phyloP scores from a whole-genome alignment of 2,888 invertebrate species.

The Caenorhabditis auriculariae region DNA sequence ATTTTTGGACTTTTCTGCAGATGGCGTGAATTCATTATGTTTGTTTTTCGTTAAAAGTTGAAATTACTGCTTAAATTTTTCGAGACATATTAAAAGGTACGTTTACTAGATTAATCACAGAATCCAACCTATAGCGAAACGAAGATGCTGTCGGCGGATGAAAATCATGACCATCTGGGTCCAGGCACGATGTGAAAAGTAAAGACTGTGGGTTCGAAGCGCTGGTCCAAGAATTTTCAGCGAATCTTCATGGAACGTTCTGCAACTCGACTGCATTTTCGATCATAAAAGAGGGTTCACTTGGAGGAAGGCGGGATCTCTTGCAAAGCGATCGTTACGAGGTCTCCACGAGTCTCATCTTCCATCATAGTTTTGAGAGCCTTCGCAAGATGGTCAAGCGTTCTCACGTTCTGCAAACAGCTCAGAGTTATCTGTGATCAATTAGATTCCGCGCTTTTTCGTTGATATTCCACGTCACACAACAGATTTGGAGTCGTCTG shows the following conservation, averaged over 20 bases:
- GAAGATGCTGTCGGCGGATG: conserved; percentile 44
- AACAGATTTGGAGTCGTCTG: conserved; percentile 17
- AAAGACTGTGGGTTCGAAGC: conserved; percentile 42
- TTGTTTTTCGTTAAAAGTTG: too few species aligned
- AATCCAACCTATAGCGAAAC: conserved; percentile 58
- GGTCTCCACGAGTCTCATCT: conserved; percentile 41
- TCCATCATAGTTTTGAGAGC: conserved; percentile 18
- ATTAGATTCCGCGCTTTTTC: conserved; percentile 31
- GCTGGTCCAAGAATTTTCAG: conserved; percentile 39
- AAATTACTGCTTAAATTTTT: too few species aligned
- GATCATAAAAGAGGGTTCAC: conserved; percentile 22
- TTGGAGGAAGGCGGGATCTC: conserved; percentile 54
- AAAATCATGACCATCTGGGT: conserved; percentile 60
- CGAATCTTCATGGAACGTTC: conserved; percentile 54
- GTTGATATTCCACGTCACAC: conserved; percentile 57
- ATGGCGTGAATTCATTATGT: too few species aligned
- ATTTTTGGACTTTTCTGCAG: too few species aligned
- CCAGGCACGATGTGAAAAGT: conserved; percentile 55
- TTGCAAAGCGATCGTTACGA: conserved; percentile 54
- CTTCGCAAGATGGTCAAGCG: conserved; percentile 20
- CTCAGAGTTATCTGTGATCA: too few species aligned
- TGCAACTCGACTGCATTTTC: conserved; percentile 14
- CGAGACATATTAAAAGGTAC: too few species aligned
- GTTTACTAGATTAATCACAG: too few species aligned
- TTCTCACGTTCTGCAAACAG: conserved; percentile 19